Conservation (phyloP, 1,140 invertebrate species). For the Aradophagus sp. region DNA sequence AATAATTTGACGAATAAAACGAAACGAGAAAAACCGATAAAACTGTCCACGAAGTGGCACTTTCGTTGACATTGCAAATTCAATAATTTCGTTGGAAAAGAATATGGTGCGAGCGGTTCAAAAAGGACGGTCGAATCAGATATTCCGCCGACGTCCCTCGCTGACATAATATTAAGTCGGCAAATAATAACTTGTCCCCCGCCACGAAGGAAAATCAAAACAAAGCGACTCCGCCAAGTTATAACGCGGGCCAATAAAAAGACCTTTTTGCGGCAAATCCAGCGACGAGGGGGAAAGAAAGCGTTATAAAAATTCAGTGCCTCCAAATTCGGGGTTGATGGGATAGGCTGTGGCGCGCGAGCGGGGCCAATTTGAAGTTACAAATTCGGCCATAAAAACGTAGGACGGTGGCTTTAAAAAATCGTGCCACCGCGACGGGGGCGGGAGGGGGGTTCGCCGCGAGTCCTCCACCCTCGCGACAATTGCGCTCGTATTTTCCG, state of each 20-base stretch:
- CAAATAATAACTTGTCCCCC: constrained; percentile 39
- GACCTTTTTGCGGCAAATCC: constrained; percentile 42
- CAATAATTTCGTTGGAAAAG: too few species aligned
- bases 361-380: constrained; percentile 70
- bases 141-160: constrained; percentile 4
- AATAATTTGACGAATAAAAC: too few species aligned
- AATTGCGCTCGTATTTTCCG: constrained; percentile 75
- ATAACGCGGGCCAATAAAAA: constrained; percentile 43
- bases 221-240: constrained; percentile 37
- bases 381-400: constrained; percentile 71
- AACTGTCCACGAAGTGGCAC: too few species aligned
- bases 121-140: too few species aligned
- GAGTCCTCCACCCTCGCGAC: constrained; percentile 62
- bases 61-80: too few species aligned
- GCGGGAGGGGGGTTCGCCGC: constrained; percentile 6
- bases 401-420: constrained; percentile 50
- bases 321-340: constrained; percentile 45
- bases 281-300: constrained; percentile 17
- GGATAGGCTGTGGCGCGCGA: constrained; percentile 35
- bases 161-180: constrained; percentile 20
- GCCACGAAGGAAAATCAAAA: constrained; percentile 36
- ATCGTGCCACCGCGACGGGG: constrained; percentile 17
- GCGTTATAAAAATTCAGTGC: constrained; percentile 48
- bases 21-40: too few species aligned
- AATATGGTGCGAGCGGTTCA: too few species aligned